These are phyloP conservation scores for Pristionchus japonicus DNA, from an alignment of 2,888 invertebrate genomes.

Conservation along the genomic window DNA sequence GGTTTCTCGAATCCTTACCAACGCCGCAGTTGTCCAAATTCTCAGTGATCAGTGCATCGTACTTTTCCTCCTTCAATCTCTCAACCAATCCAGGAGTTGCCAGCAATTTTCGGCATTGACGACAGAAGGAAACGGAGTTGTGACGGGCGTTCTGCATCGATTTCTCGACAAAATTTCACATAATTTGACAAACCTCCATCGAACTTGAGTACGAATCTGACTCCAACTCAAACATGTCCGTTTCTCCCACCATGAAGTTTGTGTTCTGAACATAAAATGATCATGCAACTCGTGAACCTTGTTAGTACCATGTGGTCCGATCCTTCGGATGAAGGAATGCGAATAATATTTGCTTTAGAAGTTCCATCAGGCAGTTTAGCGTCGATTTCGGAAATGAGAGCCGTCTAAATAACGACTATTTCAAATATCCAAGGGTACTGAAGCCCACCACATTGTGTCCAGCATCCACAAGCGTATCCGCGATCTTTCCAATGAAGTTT, in stretches of 20 bases:
- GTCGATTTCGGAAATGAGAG: conserved; percentile 2
- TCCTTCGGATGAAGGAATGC: background rate
- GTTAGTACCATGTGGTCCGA: background rate
- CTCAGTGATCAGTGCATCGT: background rate
- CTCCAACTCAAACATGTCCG: conserved; percentile 27
- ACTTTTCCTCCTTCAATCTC: background rate
- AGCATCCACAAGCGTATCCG: conserved; percentile 54
- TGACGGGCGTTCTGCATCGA: background rate
- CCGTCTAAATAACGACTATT: background rate
- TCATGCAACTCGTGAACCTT: too few relatives aligned
- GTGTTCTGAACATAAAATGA: background rate
- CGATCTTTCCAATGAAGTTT: conserved; percentile 54
- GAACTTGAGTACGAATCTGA: background rate
- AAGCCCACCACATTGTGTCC: conserved; percentile 56
- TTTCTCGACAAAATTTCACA: background rate
- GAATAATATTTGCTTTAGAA: background rate
- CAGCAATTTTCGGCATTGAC: background rate
- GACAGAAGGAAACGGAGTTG: background rate
- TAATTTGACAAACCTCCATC: background rate
- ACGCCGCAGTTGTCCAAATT: background rate
- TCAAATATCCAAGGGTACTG: background rate
- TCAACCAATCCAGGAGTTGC: background rate
- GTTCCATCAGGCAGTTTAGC: background rate
- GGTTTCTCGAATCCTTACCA: background rate
- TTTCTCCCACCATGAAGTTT: background rate